Evolutionary conservation across 2,113 vertebrate genomes (phyloP).

Genomic region (Odontesthes bonariensis): DNA sequence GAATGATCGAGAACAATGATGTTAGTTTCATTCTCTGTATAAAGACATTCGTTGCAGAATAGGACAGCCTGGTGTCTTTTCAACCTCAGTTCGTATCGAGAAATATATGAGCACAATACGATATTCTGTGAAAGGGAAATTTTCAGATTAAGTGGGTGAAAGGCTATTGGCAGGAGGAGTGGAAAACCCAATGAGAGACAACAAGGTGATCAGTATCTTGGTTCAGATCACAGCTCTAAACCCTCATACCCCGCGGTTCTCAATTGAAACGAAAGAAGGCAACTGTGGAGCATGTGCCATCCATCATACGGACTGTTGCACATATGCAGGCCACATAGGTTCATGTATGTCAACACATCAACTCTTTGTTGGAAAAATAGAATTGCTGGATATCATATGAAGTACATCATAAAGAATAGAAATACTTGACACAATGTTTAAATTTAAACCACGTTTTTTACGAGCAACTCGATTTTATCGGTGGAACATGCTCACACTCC

Average conservation of each 20-base stretch:
- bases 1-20: constrained; percentile 45
- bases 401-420: neutral
- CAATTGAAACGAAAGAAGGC: constrained; percentile 26
- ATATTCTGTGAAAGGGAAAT: constrained; percentile 12
- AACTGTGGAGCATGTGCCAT: constrained; percentile 34
- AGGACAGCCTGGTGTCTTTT: neutral
- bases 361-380: neutral
- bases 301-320: constrained; percentile 44
- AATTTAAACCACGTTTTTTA: neutral
- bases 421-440: neutral
- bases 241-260: constrained; percentile 14
- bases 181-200: constrained; percentile 11
- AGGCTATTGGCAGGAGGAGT: neutral
- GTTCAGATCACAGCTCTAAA: constrained; percentile 2
- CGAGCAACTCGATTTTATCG: neutral
- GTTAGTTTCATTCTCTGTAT: neutral
- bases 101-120: neutral
- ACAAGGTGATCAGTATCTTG: neutral
- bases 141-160: neutral
- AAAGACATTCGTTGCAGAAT: constrained; percentile 13
- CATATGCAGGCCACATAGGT: neutral
- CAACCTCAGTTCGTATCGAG: constrained; percentile 7
- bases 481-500: neutral
- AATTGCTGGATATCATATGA: neutral
- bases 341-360: neutral